Evolutionary conservation across 37 sponge, comb jelly and placozoan genomes (phyloP).

Genomic region (Geodia barretti): DNA sequence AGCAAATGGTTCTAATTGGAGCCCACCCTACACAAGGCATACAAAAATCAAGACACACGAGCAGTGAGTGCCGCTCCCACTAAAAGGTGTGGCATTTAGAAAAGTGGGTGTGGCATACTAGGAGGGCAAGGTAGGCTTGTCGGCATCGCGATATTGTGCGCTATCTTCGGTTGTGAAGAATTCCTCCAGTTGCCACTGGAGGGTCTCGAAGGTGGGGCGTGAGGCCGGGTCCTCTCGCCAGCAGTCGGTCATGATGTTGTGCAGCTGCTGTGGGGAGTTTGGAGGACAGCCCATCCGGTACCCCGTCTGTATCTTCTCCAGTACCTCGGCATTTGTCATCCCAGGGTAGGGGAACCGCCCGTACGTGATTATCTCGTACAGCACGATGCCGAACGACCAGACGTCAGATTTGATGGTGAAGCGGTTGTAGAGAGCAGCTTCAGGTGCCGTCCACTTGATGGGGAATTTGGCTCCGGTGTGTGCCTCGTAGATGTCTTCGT

Average conservation of each 20-base stretch:
- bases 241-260: constrained; percentile 84
- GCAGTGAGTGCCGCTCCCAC: no score
- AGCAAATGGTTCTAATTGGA: no score
- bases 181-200: constrained; percentile 88
- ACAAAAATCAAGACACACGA: no score
- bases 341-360: constrained; percentile 97
- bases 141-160: constrained; percentile 53
- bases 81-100: no score
- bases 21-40: no score
- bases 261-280: constrained; percentile 68
- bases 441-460: constrained; percentile 99
- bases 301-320: constrained; percentile 67
- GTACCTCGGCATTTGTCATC: constrained; percentile 94
- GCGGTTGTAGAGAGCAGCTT: constrained; percentile 93
- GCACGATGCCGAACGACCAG: constrained; percentile 95
- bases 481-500: constrained; percentile 92
- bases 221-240: constrained; percentile 80
- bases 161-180: constrained; percentile 69
- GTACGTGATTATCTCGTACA: constrained; percentile 95
- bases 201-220: constrained; percentile 90
- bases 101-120: no score
- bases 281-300: constrained; percentile 86
- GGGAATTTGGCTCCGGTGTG: constrained; percentile 97
- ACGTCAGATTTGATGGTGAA: constrained; percentile 99
- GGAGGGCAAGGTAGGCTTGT: constrained; percentile 4